A percentile compares a stretch with the other conserved stretches of the same genome.
These are phyloP conservation scores for Protonibea diacanthus DNA, from an alignment of 2,797 vertebrate species.

Conservation along the genomic window DNA sequence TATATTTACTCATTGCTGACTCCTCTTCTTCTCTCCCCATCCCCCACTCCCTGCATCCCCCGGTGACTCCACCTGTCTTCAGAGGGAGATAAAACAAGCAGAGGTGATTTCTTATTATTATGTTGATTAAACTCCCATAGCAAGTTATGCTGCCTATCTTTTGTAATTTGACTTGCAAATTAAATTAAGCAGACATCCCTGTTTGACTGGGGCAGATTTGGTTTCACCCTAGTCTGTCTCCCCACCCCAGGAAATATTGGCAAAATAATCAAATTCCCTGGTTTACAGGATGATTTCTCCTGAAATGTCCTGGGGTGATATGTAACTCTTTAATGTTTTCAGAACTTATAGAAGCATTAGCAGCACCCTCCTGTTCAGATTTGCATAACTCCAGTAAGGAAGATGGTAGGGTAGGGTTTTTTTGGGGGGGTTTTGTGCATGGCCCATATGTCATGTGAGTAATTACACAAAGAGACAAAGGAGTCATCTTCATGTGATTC, in stretches of 20 bases:
- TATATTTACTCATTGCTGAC: constrained; percentile 73
- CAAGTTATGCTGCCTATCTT: background rate
- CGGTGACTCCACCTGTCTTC: constrained; percentile 51
- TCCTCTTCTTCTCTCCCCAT: constrained; percentile 31
- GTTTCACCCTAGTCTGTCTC: background rate
- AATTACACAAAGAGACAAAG: constrained; percentile 52
- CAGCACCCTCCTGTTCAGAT: background rate
- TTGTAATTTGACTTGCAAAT: constrained; percentile 24
- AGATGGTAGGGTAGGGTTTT: constrained; percentile 15
- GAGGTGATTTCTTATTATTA: constrained; percentile 10
- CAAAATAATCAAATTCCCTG: background rate
- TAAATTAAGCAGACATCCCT: constrained; percentile 20
- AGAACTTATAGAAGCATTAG: background rate
- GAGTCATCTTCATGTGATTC: constrained; percentile 12
- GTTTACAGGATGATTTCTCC: background rate
- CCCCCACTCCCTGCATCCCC: constrained; percentile 37
- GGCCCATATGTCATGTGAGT: constrained; percentile 42
- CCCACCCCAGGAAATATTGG: background rate
- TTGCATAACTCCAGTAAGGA: background rate
- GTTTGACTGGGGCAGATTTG: constrained; percentile 20
- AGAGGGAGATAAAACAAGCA: constrained; percentile 1
- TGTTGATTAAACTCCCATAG: constrained; percentile 2
- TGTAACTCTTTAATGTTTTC: background rate
- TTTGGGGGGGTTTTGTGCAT: constrained; percentile 23
- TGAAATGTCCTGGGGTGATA: constrained; percentile 15